Base-by-base conservation (phyloP, 2,888 invertebrate genomes). In the Stenodema calcarata region DNA sequence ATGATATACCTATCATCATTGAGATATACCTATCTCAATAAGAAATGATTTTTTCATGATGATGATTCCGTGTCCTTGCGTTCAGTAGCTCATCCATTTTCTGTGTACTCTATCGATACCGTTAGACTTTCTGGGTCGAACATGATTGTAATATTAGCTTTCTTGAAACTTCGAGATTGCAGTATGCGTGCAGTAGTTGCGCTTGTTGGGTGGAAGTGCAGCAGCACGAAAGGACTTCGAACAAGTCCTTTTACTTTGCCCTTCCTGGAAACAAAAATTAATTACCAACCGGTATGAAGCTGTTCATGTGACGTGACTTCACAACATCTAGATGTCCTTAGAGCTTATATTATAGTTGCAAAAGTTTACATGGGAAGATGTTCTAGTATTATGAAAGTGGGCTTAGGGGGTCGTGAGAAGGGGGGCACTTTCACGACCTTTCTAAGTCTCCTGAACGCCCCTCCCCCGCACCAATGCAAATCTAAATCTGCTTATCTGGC, bases 351-450 rank as follows among this genome's bases (percentile, higher is more conserved):
- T 78, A 78, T 44, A 78, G 78, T 78, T 78, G 78, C 78, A 44
- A 78, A 76, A 78, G 44, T 44, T 27, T 70, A 4, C 73, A 35
- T 75, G 84, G 84, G 84, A 84, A 75, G 84, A 84, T 84, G 84
- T 84, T 84, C 84, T 44, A 84, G 42, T 84, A 73, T 84, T 84
- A 84, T 84, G 84, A 84, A 84, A 84, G 84, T 84, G 35, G 78
- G 78, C 78, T 78, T 42, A 44, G 23, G 50, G 35, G 70, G 84
- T 84, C 84, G 84, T 84, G 84, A 84, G 84, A 84, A 84, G 84
- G 73, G 84, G 73, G 73, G 84, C 84, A 84, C 84, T 84, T 84
- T 84, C 84, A 84, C 84, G 84, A 84, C 84, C 84, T 84, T 84
- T 84, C 84, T 84, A 84, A 44, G 42, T 41, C 73, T 42, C 44